Percentiles rank a stretch among this genome's conserved stretches.
phyloP scores from a whole-genome alignment of 2,888 invertebrate species.

The Sympetrum striolatum region DNA sequence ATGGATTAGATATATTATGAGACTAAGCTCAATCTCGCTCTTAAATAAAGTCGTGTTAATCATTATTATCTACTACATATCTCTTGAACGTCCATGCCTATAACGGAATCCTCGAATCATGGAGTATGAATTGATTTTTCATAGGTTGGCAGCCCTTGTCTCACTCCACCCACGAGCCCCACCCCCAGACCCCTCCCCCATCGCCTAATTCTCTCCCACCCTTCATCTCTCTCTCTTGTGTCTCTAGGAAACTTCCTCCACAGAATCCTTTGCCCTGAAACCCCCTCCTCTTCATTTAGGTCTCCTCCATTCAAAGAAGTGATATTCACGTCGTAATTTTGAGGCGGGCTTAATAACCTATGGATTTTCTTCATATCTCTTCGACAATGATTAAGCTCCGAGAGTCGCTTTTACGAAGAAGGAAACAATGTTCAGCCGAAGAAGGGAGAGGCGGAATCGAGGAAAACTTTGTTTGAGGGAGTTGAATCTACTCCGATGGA shows the following conservation, averaged over 20 bases:
- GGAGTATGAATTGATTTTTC: not conserved
- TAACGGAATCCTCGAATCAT: not conserved
- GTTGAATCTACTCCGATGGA: not conserved
- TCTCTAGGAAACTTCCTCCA: not conserved
- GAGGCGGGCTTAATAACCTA: conserved; percentile 7
- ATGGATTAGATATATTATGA: no score
- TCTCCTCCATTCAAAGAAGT: not conserved
- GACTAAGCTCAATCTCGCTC: no score
- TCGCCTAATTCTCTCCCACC: not conserved
- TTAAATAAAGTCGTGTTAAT: no score
- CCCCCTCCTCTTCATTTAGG: not conserved
- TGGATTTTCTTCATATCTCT: not conserved
- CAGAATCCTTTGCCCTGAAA: not conserved
- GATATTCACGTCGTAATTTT: conserved; percentile 15
- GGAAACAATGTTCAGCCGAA: not conserved
- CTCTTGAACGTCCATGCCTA: not conserved
- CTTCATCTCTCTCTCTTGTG: not conserved
- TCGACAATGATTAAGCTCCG: not conserved
- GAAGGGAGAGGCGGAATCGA: not conserved
- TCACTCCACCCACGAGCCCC: not conserved
- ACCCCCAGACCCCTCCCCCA: not conserved
- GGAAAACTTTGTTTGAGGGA: not conserved
- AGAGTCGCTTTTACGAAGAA: not conserved
- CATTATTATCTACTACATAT: no score
- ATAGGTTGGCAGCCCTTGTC: not conserved